A percentile compares a stretch with the other conserved stretches of the same genome.
phyloP scores from a whole-genome alignment of 1,140 invertebrate genomes.

The Trypoxylus dichotomus region DNA sequence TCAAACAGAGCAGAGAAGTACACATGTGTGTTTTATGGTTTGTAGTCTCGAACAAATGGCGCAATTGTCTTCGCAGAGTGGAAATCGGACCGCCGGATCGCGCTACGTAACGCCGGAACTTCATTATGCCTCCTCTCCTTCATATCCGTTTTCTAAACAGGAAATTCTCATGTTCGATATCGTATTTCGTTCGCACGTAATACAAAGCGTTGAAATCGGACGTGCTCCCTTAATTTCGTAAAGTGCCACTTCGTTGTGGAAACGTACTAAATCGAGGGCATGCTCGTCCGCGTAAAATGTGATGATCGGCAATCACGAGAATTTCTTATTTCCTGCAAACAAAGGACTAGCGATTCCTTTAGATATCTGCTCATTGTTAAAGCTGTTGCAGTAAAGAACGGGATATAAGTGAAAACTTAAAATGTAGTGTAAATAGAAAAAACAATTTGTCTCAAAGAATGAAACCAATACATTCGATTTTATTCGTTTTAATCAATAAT shows the following conservation, averaged over 20 bases:
- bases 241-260: not conserved
- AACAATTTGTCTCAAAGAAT: no score
- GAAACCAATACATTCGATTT: no score
- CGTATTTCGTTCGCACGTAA: slow-evolving; percentile 4
- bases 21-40: not conserved
- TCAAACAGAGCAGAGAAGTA: not conserved
- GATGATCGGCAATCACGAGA: no score
- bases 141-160: slow-evolving; percentile 13
- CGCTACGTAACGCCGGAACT: slow-evolving; percentile 14
- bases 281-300: no score
- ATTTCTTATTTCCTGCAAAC: no score
- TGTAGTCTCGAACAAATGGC: not conserved
- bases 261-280: no score
- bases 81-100: not conserved
- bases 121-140: slow-evolving; percentile 1
- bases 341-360: no score
- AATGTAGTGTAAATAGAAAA: no score
- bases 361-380: no score
- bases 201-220: slow-evolving; percentile 1
- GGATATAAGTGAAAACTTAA: no score
- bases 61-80: not conserved
- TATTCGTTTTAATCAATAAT: no score
- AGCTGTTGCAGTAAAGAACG: no score
- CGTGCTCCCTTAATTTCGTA: not conserved
- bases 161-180: slow-evolving; percentile 18